Evolutionary conservation across 2,113 vertebrate genomes (phyloP).

Genomic region (Thinocorus orbignyianus): DNA sequence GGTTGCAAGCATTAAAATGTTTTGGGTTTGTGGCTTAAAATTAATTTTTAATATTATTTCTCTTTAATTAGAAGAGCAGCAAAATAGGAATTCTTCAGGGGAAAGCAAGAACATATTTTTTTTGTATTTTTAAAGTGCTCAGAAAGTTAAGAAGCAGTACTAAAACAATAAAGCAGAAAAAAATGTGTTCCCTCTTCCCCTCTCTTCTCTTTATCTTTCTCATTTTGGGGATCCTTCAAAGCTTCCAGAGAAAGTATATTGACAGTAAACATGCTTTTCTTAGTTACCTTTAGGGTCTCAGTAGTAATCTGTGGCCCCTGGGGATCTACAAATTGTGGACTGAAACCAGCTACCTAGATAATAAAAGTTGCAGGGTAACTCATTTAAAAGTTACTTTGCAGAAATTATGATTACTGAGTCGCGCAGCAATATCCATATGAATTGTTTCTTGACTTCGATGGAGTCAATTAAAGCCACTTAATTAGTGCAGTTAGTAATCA

Average conservation of each 20-base stretch:
- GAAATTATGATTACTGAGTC: background rate
- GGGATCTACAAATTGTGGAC: background rate
- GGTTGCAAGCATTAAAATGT: background rate
- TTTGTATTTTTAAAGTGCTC: background rate
- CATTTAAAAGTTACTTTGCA: constrained; percentile 14
- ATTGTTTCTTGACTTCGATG: constrained; percentile 30
- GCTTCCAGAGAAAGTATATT: background rate
- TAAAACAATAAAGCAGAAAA: background rate
- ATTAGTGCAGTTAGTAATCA: constrained; percentile 51
- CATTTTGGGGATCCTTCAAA: background rate
- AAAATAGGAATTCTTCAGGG: background rate
- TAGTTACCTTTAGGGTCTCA: background rate
- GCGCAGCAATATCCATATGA: background rate
- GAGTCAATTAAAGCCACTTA: constrained; percentile 51
- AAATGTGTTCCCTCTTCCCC: background rate
- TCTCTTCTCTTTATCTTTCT: background rate
- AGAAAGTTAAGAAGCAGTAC: background rate
- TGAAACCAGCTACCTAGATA: background rate
- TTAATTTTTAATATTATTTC: background rate
- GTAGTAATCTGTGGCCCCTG: background rate
- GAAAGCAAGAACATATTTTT: background rate
- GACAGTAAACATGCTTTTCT: background rate
- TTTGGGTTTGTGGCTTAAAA: background rate
- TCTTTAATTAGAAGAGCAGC: background rate
- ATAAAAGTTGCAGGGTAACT: constrained; percentile 29